These are phyloP conservation scores for Zaprionus camerounensis DNA, from an alignment of 1,140 invertebrate species.

Conservation along the genomic window DNA sequence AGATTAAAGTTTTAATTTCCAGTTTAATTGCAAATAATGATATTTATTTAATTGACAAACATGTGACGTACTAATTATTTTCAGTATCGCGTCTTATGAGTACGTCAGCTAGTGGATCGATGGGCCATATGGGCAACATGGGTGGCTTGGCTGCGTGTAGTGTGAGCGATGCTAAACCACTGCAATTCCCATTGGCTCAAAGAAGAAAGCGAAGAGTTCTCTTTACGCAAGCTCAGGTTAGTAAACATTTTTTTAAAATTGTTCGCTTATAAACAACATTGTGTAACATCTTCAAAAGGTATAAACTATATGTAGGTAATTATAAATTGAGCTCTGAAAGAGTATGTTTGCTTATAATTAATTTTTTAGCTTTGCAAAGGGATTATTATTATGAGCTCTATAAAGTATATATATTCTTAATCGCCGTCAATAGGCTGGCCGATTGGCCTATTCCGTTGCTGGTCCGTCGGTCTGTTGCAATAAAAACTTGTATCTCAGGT, in stretches of 20 bases:
- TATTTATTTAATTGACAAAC: background rate
- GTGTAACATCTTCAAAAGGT: background rate
- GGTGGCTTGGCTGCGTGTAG: constrained; percentile 90
- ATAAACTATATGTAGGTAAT: background rate
- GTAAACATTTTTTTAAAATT: constrained; percentile 46
- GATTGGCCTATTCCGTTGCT: too few relatives aligned
- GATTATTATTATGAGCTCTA: background rate
- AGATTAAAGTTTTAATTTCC: background rate
- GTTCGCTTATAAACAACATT: background rate
- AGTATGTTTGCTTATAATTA: background rate
- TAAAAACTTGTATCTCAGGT: too few relatives aligned
- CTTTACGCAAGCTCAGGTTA: constrained; percentile 98
- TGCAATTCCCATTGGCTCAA: constrained; percentile 96
- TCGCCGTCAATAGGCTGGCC: too few relatives aligned
- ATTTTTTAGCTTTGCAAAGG: background rate
- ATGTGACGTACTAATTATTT: constrained; percentile 63
- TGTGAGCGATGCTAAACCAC: constrained; percentile 92
- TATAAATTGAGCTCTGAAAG: background rate
- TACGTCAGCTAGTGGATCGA: constrained; percentile 89
- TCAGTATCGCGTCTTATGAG: constrained; percentile 95
- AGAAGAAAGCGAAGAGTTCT: constrained; percentile 97
- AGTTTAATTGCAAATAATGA: background rate
- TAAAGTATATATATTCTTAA: background rate
- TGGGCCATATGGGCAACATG: constrained; percentile 95
- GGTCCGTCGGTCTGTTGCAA: too few relatives aligned